These are phyloP conservation scores for Phenganax subtilis DNA, from an alignment of 92 coral and sea anemone genomes.

Conservation along the genomic window DNA sequence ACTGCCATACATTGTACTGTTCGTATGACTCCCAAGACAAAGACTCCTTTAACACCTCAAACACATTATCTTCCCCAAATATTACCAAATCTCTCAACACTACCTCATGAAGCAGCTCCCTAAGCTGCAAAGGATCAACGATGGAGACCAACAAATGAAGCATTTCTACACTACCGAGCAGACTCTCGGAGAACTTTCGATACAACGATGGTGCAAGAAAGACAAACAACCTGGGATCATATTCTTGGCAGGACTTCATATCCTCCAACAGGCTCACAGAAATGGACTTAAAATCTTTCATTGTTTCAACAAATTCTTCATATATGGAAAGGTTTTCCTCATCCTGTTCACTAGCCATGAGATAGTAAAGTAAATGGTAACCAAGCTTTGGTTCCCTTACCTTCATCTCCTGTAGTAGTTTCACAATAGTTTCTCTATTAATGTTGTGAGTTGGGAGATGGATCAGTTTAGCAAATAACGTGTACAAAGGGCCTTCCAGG, in stretches of 20 bases:
- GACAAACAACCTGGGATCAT: slow-evolving; percentile 82
- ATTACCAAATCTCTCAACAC: slow-evolving; percentile 79
- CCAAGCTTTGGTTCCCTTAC: slow-evolving; percentile 78
- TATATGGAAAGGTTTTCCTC: slow-evolving; percentile 93
- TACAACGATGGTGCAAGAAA: slow-evolving; percentile 83
- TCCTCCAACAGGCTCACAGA: slow-evolving; percentile 75
- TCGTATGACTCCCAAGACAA: slow-evolving; percentile 94
- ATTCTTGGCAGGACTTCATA: slow-evolving; percentile 82
- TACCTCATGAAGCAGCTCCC: slow-evolving; percentile 82
- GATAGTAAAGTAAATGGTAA: slow-evolving; percentile 82
- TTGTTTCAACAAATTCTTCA: slow-evolving; percentile 81
- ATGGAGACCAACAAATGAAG: slow-evolving; percentile 84
- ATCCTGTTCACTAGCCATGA: slow-evolving; percentile 69
- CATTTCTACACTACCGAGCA: slow-evolving; percentile 80
- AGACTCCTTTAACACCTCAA: slow-evolving; percentile 65
- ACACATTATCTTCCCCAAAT: slow-evolving; percentile 83
- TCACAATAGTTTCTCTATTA: slow-evolving; percentile 75
- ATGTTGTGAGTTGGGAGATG: slow-evolving; percentile 87
- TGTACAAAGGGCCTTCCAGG: slow-evolving; percentile 21
- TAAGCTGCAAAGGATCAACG: slow-evolving; percentile 91
- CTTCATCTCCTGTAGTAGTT: slow-evolving; percentile 79
- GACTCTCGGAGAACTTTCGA: slow-evolving; percentile 86
- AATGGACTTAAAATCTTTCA: slow-evolving; percentile 75
- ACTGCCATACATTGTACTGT: slow-evolving; percentile 97
- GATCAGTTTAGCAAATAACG: slow-evolving; percentile 65